Evolutionary conservation across 2,797 vertebrate species (phyloP).

Genomic region (Xerus rutilus): DNA sequence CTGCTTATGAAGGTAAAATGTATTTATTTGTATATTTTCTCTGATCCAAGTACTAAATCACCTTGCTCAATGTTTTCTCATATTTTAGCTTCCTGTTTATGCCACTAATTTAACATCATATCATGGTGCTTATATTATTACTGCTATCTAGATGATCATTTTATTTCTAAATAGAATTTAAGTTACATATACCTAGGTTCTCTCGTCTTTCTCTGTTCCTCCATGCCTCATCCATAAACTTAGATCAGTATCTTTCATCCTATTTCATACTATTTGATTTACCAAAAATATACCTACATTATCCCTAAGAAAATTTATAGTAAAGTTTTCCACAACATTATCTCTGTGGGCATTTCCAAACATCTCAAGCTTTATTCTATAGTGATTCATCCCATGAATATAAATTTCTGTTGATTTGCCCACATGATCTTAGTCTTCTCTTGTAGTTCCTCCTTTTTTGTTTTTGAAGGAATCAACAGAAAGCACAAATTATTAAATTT

Average conservation of each 20-base stretch:
- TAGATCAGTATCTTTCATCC: background rate
- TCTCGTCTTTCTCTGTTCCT: background rate
- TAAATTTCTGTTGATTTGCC: background rate
- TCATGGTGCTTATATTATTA: background rate
- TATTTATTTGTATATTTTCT: slow-evolving; percentile 32
- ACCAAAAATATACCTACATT: background rate
- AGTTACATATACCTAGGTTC: background rate
- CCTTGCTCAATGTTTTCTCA: background rate
- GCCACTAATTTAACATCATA: background rate
- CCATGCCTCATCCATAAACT: background rate
- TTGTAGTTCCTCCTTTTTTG: background rate
- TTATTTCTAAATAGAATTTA: slow-evolving; percentile 26
- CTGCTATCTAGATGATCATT: background rate
- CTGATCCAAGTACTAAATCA: background rate
- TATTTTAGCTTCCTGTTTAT: background rate
- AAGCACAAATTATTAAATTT: slow-evolving; percentile 16
- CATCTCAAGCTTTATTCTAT: background rate
- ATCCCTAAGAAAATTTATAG: background rate
- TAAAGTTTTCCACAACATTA: background rate
- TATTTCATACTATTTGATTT: background rate
- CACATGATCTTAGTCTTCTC: background rate
- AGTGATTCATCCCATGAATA: background rate
- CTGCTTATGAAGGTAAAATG: slow-evolving; percentile 1
- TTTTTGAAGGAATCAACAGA: background rate
- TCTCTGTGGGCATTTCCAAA: background rate